Conservation (phyloP, 2,888 invertebrate species). For the Pristionchus japonicus region DNA sequence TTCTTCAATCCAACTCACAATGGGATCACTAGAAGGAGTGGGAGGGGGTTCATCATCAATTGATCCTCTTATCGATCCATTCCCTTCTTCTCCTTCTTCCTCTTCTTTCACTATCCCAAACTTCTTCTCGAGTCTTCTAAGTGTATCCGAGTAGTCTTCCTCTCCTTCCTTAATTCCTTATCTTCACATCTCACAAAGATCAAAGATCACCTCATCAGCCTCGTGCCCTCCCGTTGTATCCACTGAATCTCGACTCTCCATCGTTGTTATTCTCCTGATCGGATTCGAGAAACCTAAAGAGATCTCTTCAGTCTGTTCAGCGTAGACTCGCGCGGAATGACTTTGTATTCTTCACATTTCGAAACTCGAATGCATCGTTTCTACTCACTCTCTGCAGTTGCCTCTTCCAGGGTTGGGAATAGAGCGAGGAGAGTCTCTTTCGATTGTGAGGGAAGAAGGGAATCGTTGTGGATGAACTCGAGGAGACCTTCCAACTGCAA, state of each 20-base stretch:
- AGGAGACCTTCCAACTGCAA: constrained; percentile 56
- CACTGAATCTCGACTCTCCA: constrained; percentile 38
- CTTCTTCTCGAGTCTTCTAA: constrained; percentile 40
- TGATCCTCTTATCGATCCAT: background rate
- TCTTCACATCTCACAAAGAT: background rate
- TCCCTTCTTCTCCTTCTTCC: constrained; percentile 52
- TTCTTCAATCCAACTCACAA: background rate
- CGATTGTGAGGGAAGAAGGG: constrained; percentile 51
- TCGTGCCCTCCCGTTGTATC: constrained; percentile 45
- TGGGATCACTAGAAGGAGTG: constrained; percentile 42
- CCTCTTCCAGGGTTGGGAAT: constrained; percentile 52
- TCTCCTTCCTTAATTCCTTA: background rate
- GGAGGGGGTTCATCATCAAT: constrained; percentile 44
- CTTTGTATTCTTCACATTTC: no score
- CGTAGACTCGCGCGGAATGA: no score
- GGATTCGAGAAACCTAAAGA: constrained; percentile 28
- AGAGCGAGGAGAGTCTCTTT: constrained; percentile 48
- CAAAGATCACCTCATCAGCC: constrained; percentile 37
- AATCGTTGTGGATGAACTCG: constrained; percentile 50
- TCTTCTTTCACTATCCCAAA: constrained; percentile 46
- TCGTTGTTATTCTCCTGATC: background rate
- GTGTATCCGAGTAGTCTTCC: constrained; percentile 34
- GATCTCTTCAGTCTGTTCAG: no score
- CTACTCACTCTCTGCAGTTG: constrained; percentile 55
- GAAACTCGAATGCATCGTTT: no score